Percentiles rank a stretch among this genome's conserved stretches.
These are phyloP conservation scores for Lateolabrax maculatus DNA, from an alignment of 2,797 vertebrate species.

Conservation along the genomic window DNA sequence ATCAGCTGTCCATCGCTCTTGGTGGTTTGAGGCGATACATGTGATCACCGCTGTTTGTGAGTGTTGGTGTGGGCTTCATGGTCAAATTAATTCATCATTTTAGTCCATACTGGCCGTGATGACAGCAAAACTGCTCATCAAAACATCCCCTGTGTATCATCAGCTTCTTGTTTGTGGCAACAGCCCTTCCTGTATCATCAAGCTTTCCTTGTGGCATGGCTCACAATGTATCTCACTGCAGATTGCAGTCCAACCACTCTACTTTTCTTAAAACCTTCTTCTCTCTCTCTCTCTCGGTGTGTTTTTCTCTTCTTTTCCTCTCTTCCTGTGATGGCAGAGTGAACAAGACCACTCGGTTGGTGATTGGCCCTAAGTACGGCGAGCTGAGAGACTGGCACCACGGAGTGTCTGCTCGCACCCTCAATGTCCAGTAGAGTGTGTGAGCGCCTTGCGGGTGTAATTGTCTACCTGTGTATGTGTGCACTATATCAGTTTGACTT, in stretches of 20 bases:
- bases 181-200: not conserved
- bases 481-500: conserved; percentile 20
- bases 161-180: conserved; percentile 17
- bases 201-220: conserved; percentile 44
- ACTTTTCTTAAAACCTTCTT: conserved; percentile 43
- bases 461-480: conserved; percentile 29
- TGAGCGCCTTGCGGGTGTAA: not conserved
- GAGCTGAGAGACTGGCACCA: conserved; percentile 99
- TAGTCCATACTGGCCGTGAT: not conserved
- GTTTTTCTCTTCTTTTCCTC: conserved; percentile 30
- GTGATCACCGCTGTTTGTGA: conserved; percentile 19
- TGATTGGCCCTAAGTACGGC: conserved; percentile 95
- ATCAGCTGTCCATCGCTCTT: conserved; percentile 16
- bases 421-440: conserved; percentile 93
- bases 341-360: conserved; percentile 88
- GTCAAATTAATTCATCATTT: conserved; percentile 20
- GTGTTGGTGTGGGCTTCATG: conserved; percentile 28
- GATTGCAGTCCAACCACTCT: not conserved
- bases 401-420: conserved; percentile 97
- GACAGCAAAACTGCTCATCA: not conserved
- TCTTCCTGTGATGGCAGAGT: conserved; percentile 82
- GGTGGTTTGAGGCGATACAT: conserved; percentile 36
- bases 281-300: conserved; percentile 39
- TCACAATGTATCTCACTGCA: conserved; percentile 16
- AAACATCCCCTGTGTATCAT: conserved; percentile 13